phyloP scores from a whole-genome alignment of 1,140 invertebrate species.

The Platyura marginata region DNA sequence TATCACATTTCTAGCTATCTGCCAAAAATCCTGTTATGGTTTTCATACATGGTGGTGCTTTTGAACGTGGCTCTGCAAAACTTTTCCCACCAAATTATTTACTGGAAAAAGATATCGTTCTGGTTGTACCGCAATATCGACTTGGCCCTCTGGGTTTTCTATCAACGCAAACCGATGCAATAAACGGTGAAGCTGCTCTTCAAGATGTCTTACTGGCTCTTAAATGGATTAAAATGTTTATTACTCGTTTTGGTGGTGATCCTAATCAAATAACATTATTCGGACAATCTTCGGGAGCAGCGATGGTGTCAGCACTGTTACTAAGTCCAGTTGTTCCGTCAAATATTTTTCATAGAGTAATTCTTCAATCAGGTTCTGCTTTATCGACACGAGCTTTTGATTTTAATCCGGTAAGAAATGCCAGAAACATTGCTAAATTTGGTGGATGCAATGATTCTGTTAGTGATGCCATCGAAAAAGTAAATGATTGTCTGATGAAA shows the following conservation, averaged over 20 bases:
- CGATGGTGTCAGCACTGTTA: conserved; percentile 16
- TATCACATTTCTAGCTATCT: too few relatives aligned
- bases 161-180: conserved; percentile 5
- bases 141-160: background rate
- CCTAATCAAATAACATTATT: conserved; percentile 11
- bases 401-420: too few relatives aligned
- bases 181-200: conserved; percentile 19
- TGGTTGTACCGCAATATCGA: background rate
- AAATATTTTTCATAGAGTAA: too few relatives aligned
- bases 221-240: background rate
- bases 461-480: too few relatives aligned
- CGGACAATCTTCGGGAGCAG: conserved; percentile 19
- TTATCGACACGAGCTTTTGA: too few relatives aligned
- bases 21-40: background rate
- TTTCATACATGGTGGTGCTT: background rate
- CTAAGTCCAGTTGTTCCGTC: too few relatives aligned
- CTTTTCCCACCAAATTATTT: background rate
- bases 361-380: too few relatives aligned
- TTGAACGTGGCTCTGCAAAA: background rate
- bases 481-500: too few relatives aligned
- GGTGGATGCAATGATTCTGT: too few relatives aligned
- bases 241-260: background rate
- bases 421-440: too few relatives aligned
- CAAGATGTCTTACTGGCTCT: conserved; percentile 10
- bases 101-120: background rate